A percentile compares a stretch with the other conserved stretches of the same genome.
phyloP scores from a whole-genome alignment of 2,797 vertebrate species.

The Peromyscus eremicus region DNA sequence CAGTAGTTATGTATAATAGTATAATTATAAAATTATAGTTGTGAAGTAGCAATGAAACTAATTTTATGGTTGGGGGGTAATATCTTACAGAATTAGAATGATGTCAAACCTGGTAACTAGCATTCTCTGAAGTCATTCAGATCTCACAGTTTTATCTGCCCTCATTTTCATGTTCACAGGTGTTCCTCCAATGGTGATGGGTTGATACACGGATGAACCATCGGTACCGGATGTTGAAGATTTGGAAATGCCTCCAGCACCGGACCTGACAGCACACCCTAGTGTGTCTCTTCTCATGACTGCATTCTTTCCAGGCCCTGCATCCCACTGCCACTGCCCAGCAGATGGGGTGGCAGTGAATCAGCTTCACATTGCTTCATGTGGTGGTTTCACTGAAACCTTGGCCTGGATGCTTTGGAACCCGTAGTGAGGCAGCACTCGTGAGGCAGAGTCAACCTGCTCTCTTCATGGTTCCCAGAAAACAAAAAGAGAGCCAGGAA shows the following conservation, averaged over 20 bases:
- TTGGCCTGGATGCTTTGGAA: neutral
- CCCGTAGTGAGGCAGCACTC: neutral
- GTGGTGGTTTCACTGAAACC: neutral
- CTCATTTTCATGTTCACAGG: neutral
- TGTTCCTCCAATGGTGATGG: neutral
- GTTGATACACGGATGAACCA: neutral
- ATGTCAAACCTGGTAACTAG: neutral
- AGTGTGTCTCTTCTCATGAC: neutral
- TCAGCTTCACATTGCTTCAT: neutral
- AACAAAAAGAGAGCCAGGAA: neutral
- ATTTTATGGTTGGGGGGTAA: neutral
- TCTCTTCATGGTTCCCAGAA: neutral
- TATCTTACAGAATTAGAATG: neutral
- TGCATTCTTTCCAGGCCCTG: too few relatives aligned
- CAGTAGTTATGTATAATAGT: neutral
- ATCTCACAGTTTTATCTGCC: neutral
- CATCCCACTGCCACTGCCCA: neutral
- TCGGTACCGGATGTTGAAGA: neutral
- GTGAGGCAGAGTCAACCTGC: neutral
- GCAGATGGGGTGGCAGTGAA: neutral
- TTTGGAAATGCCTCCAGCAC: neutral
- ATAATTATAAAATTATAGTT: neutral
- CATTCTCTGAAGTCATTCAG: neutral
- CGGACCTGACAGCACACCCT: neutral
- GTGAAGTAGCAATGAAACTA: neutral